A percentile compares a stretch with the other conserved stretches of the same genome.
Conservation (phyloP, 2,113 vertebrate species). For the Galemys pyrenaicus region DNA sequence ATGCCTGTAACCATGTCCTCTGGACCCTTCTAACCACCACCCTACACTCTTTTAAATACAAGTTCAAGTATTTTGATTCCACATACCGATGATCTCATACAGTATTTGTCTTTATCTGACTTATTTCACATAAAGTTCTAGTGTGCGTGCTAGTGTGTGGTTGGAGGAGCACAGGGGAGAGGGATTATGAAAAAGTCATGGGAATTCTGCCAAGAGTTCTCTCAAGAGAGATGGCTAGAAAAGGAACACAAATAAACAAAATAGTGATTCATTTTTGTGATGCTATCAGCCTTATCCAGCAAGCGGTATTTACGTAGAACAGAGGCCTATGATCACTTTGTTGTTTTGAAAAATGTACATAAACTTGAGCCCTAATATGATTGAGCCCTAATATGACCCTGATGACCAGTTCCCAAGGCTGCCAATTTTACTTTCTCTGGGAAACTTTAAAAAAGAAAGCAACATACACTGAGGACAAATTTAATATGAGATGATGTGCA, state of each 20-base stretch:
- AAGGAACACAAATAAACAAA: constrained; percentile 69
- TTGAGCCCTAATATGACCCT: background rate
- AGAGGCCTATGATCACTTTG: background rate
- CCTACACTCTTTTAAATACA: background rate
- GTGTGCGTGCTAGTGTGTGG: background rate
- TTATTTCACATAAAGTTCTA: background rate
- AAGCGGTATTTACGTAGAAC: constrained; percentile 65
- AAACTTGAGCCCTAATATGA: background rate
- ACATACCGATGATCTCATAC: background rate
- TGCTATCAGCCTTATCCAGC: constrained; percentile 18
- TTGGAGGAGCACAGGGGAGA: background rate
- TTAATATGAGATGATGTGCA: background rate
- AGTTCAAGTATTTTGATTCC: background rate
- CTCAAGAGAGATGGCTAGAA: constrained; percentile 65
- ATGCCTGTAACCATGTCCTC: background rate
- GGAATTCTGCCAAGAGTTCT: constrained; percentile 52
- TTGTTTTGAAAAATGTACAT: constrained; percentile 37
- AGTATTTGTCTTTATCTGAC: background rate
- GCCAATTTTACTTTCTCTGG: constrained; percentile 46
- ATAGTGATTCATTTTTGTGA: constrained; percentile 60
- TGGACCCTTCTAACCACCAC: too few relatives aligned
- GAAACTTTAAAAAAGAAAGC: constrained; percentile 54
- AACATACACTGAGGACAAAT: background rate
- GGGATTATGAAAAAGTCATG: constrained; percentile 47
- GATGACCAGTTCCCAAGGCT: background rate